A percentile compares a stretch with the other conserved stretches of the same genome.
Evolutionary conservation across 2,888 invertebrate genomes (phyloP).

Genomic region (Camponotus fellah): DNA sequence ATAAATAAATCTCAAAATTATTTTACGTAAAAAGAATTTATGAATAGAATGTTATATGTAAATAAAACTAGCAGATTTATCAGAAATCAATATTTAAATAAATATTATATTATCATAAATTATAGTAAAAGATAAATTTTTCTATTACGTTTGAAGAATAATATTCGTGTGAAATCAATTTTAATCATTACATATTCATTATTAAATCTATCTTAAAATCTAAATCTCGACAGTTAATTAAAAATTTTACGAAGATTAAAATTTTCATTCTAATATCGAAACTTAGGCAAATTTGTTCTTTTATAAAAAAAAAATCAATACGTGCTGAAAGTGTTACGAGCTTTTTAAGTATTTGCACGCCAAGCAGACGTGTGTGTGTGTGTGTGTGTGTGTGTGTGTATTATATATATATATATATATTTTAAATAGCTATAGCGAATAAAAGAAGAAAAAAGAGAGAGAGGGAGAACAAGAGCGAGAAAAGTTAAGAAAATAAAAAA

Average conservation of each 20-base stretch:
- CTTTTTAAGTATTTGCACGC: conserved; percentile 39
- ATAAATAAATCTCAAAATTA: neutral
- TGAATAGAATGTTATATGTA: neutral
- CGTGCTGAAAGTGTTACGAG: conserved; percentile 3
- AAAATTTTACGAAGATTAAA: conserved; percentile 10
- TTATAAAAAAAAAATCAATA: conserved; percentile 19
- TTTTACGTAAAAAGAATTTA: neutral
- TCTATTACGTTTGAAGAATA: neutral
- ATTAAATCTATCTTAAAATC: neutral
- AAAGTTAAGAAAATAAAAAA: conserved; percentile 53
- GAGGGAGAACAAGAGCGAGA: neutral
- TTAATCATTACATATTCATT: neutral
- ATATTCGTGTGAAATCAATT: neutral
- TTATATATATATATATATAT: conserved; percentile 14
- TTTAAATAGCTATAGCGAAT: neutral
- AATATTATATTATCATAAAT: neutral
- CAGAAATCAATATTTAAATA: neutral
- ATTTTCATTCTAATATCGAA: neutral
- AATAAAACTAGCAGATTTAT: conserved; percentile 10
- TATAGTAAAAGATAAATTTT: neutral
- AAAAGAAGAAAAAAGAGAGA: conserved; percentile 10
- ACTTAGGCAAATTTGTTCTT: neutral
- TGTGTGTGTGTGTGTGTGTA: neutral
- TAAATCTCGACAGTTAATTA: conserved; percentile 1
- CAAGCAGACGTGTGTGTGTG: neutral